A percentile compares a stretch with the other conserved stretches of the same genome.
Evolutionary conservation across 2,888 invertebrate species (phyloP).

Genomic region (Cheilosia soror): DNA sequence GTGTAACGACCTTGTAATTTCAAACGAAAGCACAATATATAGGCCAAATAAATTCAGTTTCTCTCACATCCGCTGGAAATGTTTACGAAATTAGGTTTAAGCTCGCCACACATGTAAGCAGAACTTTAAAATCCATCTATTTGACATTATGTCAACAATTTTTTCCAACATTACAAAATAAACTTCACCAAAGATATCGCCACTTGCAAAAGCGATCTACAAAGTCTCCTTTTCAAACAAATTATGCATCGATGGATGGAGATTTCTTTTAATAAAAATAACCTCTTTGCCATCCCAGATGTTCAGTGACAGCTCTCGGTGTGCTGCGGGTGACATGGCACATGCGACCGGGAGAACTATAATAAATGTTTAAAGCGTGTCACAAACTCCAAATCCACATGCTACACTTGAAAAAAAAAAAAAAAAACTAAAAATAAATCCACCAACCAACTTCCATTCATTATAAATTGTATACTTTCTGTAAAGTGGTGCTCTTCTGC

Average conservation of each 20-base stretch:
- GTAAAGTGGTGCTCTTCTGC: slow-evolving; percentile 27
- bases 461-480: not conserved
- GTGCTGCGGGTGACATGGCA: slow-evolving; percentile 56
- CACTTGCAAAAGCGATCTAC: not conserved
- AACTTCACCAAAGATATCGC: not conserved
- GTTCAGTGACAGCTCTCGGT: slow-evolving; percentile 47
- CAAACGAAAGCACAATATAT: no score
- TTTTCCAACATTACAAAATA: not conserved
- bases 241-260: not conserved
- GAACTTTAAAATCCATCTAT: no score
- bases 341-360: slow-evolving; percentile 65
- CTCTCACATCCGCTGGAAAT: no score
- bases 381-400: slow-evolving; percentile 61
- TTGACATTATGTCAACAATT: no score
- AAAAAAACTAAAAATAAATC: slow-evolving; percentile 72
- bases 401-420: slow-evolving; percentile 53
- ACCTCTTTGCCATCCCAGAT: slow-evolving; percentile 60
- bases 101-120: no score
- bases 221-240: not conserved
- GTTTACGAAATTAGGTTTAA: no score
- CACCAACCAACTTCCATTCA: slow-evolving; percentile 14
- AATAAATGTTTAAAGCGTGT: slow-evolving; percentile 75
- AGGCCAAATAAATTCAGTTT: no score
- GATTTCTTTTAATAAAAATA: slow-evolving; percentile 20
- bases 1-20: no score